Conservation (phyloP, 2,888 invertebrate species). For the Hirtodrosophila histrioides region DNA sequence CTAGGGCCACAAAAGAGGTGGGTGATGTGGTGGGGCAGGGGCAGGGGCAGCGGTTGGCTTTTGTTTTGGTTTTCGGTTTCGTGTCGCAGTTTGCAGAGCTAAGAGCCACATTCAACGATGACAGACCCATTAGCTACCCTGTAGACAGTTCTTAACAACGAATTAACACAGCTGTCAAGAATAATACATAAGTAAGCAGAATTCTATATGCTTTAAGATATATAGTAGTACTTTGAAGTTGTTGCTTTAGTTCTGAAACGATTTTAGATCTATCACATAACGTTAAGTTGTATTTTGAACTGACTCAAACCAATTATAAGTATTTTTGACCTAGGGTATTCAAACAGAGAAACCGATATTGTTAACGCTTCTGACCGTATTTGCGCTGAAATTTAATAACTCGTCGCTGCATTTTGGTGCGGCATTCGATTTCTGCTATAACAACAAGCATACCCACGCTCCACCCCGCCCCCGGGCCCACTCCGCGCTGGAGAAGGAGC, state of each 20-base stretch:
- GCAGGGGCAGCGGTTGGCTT: slow-evolving; percentile 25
- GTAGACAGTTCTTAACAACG: not conserved
- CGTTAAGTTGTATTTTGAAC: too few species aligned
- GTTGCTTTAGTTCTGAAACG: too few species aligned
- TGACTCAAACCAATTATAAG: not conserved
- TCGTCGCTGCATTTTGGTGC: slow-evolving; percentile 46
- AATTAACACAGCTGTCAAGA: too few species aligned
- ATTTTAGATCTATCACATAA: too few species aligned
- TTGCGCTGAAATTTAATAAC: slow-evolving; percentile 72
- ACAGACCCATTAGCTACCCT: slow-evolving; percentile 10
- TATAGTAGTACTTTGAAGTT: too few species aligned
- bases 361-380: slow-evolving; percentile 53
- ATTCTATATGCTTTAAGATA: too few species aligned
- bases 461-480: not conserved
- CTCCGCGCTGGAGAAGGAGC: slow-evolving; percentile 29
- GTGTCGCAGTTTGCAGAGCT: slow-evolving; percentile 47
- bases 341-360: slow-evolving; percentile 40
- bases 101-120: not conserved
- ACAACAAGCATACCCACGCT: slow-evolving; percentile 1
- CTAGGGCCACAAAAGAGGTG: slow-evolving; percentile 8
- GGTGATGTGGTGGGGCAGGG: not conserved
- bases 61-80: slow-evolving; percentile 69
- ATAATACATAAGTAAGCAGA: too few species aligned
- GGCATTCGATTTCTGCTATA: slow-evolving; percentile 42
- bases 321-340: slow-evolving; percentile 18